Percentiles rank a stretch among this genome's conserved stretches.
Evolutionary conservation across 2,113 vertebrate genomes (phyloP).

Genomic region (Cinclus cinclus): DNA sequence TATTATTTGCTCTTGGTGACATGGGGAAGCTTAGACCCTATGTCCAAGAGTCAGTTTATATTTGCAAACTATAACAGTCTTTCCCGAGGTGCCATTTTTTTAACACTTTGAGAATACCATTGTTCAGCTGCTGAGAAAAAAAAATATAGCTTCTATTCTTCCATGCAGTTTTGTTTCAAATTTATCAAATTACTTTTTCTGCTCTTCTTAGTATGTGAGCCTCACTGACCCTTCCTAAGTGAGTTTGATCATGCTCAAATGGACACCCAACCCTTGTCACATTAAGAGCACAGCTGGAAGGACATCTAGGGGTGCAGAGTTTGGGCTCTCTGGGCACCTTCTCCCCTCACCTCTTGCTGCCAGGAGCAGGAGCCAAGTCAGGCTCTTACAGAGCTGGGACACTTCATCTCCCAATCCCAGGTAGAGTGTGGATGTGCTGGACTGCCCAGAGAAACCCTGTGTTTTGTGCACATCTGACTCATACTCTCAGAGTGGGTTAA

Average conservation of each 20-base stretch:
- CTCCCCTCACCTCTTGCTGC: rapidly evolving
- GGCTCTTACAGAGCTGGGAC: not conserved
- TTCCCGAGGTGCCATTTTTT: not conserved
- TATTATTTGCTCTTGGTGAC: not conserved
- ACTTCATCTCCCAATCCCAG: not conserved
- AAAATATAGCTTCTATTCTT: not conserved
- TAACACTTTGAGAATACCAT: not conserved
- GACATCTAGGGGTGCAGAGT: not conserved
- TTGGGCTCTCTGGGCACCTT: not conserved
- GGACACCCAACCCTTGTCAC: not conserved
- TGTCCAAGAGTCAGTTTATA: not conserved
- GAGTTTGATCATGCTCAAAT: not conserved
- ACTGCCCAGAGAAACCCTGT: not conserved
- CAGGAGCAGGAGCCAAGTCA: not conserved
- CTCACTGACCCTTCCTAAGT: not conserved
- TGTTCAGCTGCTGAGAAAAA: not conserved
- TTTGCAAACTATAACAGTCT: not conserved
- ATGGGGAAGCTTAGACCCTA: not conserved
- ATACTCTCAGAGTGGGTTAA: not conserved
- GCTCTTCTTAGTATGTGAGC: not conserved
- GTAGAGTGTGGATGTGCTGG: not conserved
- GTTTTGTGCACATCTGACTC: not conserved
- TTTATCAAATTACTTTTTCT: not conserved
- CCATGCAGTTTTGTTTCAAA: not conserved
- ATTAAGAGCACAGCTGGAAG: not conserved